phyloP scores from a whole-genome alignment of 1,140 invertebrate species.

The Drosophila ficusphila region DNA sequence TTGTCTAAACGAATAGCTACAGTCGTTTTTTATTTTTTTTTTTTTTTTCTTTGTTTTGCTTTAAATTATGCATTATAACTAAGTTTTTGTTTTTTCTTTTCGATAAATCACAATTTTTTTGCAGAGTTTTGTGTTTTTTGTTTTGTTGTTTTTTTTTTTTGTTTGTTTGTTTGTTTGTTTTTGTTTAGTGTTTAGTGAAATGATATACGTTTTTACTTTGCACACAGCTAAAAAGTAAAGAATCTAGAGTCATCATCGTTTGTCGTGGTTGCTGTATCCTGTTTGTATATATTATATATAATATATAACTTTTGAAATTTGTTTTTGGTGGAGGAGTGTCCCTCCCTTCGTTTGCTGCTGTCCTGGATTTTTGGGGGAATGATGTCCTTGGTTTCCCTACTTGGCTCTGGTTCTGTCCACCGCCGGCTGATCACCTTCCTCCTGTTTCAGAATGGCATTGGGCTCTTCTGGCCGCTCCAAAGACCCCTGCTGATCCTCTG shows the following conservation, averaged over 20 bases:
- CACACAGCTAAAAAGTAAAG: constrained; percentile 40
- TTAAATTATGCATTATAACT: constrained; percentile 33
- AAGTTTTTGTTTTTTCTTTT: constrained; percentile 38
- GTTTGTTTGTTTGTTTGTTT: constrained; percentile 35
- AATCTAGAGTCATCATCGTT: constrained; percentile 34
- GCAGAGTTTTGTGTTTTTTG: constrained; percentile 19
- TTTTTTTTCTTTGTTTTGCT: constrained; percentile 23
- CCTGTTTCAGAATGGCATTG: constrained; percentile 6
- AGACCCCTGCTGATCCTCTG: no score
- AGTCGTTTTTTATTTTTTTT: constrained; percentile 30
- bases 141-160: constrained; percentile 38
- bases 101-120: constrained; percentile 51
- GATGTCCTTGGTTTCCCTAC: constrained; percentile 16
- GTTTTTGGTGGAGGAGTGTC: background rate
- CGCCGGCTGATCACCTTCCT: constrained; percentile 4
- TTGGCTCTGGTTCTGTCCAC: constrained; percentile 19
- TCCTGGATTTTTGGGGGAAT: no score
- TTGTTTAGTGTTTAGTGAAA: constrained; percentile 13
- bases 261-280: constrained; percentile 28
- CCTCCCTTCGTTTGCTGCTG: constrained; percentile 40
- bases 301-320: background rate
- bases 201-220: constrained; percentile 11
- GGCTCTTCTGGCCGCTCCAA: background rate
- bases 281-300: background rate
- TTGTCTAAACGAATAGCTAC: constrained; percentile 52